phyloP scores from a whole-genome alignment of 92 coral and sea anemone species.

The Porites lobata region DNA sequence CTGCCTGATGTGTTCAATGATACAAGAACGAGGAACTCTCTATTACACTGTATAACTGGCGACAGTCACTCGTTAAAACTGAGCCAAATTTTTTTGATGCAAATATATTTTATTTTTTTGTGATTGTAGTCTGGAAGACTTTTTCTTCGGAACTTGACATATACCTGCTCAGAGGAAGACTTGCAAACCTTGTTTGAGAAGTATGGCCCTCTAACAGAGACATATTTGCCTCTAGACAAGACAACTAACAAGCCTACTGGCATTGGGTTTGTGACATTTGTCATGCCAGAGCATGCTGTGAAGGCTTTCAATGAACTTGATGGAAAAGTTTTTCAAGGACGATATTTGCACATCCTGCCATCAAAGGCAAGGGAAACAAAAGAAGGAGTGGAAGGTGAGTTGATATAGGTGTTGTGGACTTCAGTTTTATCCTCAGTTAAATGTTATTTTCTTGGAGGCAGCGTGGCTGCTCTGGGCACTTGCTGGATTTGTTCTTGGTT shows the following conservation, averaged over 20 bases:
- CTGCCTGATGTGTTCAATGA: too few species aligned
- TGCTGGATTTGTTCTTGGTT: too few species aligned
- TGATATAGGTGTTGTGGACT: background rate
- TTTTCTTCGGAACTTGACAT: slow-evolving; percentile 93
- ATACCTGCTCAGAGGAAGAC: slow-evolving; percentile 93
- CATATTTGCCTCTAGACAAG: slow-evolving; percentile 92
- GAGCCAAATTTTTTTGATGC: too few species aligned
- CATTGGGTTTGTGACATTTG: slow-evolving; percentile 93
- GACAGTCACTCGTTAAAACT: too few species aligned
- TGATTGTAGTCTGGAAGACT: slow-evolving; percentile 89
- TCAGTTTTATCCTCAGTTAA: too few species aligned
- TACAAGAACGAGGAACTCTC: too few species aligned
- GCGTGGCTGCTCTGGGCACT: too few species aligned
- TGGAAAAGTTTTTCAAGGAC: slow-evolving; percentile 93
- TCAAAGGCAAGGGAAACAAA: slow-evolving; percentile 86
- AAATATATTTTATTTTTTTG: background rate
- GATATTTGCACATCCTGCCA: slow-evolving; percentile 91
- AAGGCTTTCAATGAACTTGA: slow-evolving; percentile 94
- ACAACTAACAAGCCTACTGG: slow-evolving; percentile 85
- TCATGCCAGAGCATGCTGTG: slow-evolving; percentile 99
- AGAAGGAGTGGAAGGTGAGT: slow-evolving; percentile 53
- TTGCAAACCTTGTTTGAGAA: slow-evolving; percentile 82
- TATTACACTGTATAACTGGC: too few species aligned
- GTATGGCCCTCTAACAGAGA: slow-evolving; percentile 94
- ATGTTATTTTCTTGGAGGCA: too few species aligned